These are phyloP conservation scores for Enteromius viviparus DNA, from an alignment of 2,797 vertebrate genomes.

Conservation along the genomic window DNA sequence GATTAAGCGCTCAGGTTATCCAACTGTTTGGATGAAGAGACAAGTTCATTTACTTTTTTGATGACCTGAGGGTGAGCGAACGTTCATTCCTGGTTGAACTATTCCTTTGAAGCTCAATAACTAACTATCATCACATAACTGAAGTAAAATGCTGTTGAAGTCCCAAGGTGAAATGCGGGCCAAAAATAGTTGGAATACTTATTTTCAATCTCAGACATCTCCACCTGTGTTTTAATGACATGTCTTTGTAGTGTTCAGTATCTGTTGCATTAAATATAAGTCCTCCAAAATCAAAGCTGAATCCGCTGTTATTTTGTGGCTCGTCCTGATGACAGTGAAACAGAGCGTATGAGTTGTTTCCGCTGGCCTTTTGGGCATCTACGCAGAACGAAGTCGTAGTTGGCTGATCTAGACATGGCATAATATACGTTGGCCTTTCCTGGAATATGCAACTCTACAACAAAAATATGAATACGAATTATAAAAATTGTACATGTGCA, in stretches of 20 bases:
- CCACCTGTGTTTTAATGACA: not conserved
- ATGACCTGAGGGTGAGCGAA: not conserved
- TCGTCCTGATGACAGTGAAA: constrained; percentile 48
- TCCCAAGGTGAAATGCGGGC: not conserved
- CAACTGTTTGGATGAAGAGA: not conserved
- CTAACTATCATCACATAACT: not conserved
- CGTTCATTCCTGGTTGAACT: not conserved
- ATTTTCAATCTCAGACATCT: not conserved
- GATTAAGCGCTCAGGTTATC: not conserved
- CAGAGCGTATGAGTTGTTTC: constrained; percentile 57
- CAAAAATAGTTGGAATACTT: not conserved
- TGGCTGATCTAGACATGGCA: constrained; percentile 85
- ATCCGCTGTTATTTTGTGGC: constrained; percentile 35
- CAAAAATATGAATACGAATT: not conserved
- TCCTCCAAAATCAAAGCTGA: not conserved
- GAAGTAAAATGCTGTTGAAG: not conserved
- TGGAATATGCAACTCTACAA: constrained; percentile 83
- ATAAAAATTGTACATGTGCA: not conserved
- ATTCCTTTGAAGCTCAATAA: not conserved
- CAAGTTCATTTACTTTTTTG: not conserved
- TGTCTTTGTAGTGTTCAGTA: not conserved
- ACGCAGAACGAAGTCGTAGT: constrained; percentile 86
- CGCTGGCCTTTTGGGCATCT: constrained; percentile 70
- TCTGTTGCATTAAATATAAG: not conserved
- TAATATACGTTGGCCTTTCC: constrained; percentile 92